phyloP scores from a whole-genome alignment of 2,797 vertebrate genomes.

The Rhodeus uyekii region DNA sequence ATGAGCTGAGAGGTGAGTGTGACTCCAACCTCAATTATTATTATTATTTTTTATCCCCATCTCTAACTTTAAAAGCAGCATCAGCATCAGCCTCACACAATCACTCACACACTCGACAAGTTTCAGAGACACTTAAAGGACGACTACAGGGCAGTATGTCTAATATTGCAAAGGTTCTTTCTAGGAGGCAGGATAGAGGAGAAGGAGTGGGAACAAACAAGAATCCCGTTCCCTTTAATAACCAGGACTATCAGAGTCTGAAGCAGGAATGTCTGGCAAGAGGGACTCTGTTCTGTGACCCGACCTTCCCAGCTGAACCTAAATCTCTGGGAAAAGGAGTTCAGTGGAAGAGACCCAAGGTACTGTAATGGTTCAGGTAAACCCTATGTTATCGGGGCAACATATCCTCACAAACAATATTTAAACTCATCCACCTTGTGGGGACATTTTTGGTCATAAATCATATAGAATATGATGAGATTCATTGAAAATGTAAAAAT shows the following conservation, averaged over 20 bases:
- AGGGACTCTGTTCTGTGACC: constrained; percentile 79
- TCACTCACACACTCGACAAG: not conserved
- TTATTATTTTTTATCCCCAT: no score
- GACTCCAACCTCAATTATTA: constrained; percentile 26
- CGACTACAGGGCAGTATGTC: constrained; percentile 57
- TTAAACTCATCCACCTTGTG: no score
- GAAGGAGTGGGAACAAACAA: constrained; percentile 70
- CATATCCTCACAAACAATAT: no score
- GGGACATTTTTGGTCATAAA: no score
- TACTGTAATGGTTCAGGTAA: no score
- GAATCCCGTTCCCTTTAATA: constrained; percentile 72
- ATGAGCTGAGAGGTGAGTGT: not conserved
- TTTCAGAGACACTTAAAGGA: not conserved
- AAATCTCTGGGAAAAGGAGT: constrained; percentile 77
- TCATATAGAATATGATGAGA: no score
- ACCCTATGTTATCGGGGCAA: no score
- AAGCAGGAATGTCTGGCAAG: constrained; percentile 70
- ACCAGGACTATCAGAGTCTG: constrained; percentile 80
- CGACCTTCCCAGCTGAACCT: constrained; percentile 75
- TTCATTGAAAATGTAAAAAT: no score
- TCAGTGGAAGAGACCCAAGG: constrained; percentile 81
- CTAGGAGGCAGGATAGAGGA: constrained; percentile 65
- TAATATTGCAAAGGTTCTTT: constrained; percentile 62
- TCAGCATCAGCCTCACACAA: no score
- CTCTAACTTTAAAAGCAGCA: no score